phyloP scores from a whole-genome alignment of 2,888 invertebrate species.

The Microctonus brassicae region DNA sequence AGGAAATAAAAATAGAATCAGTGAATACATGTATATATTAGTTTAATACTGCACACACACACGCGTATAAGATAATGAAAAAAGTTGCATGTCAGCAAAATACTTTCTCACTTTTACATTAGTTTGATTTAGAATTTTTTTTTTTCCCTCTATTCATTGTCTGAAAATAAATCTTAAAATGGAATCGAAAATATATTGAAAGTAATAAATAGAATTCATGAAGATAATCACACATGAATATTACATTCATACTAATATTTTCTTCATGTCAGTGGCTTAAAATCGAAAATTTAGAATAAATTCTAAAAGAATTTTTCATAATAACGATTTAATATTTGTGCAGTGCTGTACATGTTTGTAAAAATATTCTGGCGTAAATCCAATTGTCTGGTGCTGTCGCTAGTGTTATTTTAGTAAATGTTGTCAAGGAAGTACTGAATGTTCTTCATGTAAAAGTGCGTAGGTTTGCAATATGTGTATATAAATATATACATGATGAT shows the following conservation, averaged over 20 bases:
- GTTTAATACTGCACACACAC: too few relatives aligned
- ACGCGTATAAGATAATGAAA: too few relatives aligned
- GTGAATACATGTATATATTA: too few relatives aligned
- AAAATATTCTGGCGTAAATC: conserved; percentile 36
- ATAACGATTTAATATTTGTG: conserved; percentile 7
- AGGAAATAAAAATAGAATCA: background rate
- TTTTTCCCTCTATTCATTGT: too few relatives aligned
- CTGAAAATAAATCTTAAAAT: too few relatives aligned
- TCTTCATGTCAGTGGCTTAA: conserved; percentile 27
- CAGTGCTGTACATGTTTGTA: conserved; percentile 36
- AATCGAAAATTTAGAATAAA: conserved; percentile 42
- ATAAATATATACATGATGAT: background rate
- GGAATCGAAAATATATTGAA: too few relatives aligned
- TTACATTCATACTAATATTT: background rate
- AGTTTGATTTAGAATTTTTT: too few relatives aligned
- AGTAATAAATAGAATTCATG: too few relatives aligned
- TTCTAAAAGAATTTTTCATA: conserved; percentile 29
- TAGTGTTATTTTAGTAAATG: conserved; percentile 45
- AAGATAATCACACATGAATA: too few relatives aligned
- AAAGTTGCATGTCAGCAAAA: too few relatives aligned
- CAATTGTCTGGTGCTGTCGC: conserved; percentile 20
- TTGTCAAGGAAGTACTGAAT: background rate
- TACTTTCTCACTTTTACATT: too few relatives aligned
- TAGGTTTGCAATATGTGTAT: background rate
- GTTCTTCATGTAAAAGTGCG: background rate